Evolutionary conservation across 2,113 vertebrate species (phyloP), one percentile per base, ranked within the genome.

Genomic region (Gambusia holbrooki): DNA sequence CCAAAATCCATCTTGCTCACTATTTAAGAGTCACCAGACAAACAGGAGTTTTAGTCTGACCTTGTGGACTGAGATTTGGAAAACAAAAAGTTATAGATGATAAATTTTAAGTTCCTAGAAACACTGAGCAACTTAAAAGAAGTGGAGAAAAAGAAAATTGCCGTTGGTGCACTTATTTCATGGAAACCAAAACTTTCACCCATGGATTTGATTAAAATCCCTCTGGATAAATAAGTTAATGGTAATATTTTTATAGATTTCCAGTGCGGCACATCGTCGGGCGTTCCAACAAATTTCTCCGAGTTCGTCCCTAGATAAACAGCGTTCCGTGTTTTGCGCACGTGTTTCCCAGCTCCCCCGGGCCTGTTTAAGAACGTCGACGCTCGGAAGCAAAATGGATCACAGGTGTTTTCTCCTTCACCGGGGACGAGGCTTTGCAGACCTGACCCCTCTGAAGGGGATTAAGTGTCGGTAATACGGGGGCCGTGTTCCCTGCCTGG

Each of bases 381-480:
- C 75, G 85, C 74, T 84, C 48, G 61, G 75, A 77, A 68, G 81
- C 71, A 91, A 37, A 91, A 90, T 89, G 83, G 81, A 90, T 82
- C 45, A 58, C 92, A 92, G 89, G 85, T 93, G 90, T 88, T 90
- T 86, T 80, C 37, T 68, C 64, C 62, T 71, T 74, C 88, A 76
- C 32, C 4, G 74, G 82, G 73, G 84, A 86, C 67, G 67, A 74
- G 83, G 66, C 76, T 77, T 66, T 67, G 61, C 70, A 80, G 82
- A 17, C 74, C 74, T 90, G 90, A 92, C 89, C 89, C 82, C 84
- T 82, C 89, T 79, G 10, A 78, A 58, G 29, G 83, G 87, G 91
- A 90, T 87, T 91, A 91, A 92, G 80, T 74, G 82, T 79, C 85
- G 88, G 86, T 92, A 90, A 89, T 78, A 69, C 30, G 0, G 73